These are phyloP conservation scores for Parapsyche elsis DNA, from an alignment of 1,140 invertebrate species.

Conservation along the genomic window DNA sequence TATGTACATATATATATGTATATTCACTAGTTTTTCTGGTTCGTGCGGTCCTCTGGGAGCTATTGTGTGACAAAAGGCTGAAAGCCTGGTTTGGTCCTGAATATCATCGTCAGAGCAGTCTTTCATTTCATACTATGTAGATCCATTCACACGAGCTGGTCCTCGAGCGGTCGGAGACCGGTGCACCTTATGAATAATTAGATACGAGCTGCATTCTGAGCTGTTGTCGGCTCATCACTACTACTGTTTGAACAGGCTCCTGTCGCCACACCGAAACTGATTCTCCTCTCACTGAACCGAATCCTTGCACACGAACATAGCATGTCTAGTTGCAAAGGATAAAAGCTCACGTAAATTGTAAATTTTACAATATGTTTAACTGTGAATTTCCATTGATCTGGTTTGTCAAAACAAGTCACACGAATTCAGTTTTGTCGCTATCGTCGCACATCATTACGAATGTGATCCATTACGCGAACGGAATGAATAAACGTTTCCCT, in stretches of 20 bases:
- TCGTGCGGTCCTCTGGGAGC: not conserved
- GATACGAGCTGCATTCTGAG: conserved; percentile 5
- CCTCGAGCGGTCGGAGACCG: not conserved
- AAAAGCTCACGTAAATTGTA: no score
- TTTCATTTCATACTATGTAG: not conserved
- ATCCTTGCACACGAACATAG: no score
- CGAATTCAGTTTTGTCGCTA: no score
- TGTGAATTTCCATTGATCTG: no score
- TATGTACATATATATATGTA: no score
- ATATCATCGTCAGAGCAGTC: not conserved
- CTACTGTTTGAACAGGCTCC: not conserved
- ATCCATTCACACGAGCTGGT: not conserved
- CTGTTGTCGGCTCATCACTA: not conserved
- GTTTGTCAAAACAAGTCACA: no score
- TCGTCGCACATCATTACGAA: not conserved
- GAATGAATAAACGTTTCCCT: not conserved
- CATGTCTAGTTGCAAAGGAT: no score
- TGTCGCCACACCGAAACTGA: not conserved
- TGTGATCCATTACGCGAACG: not conserved
- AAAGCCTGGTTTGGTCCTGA: not conserved
- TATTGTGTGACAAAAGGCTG: not conserved
- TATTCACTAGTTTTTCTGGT: not conserved
- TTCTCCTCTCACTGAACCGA: not conserved
- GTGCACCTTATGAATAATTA: conserved; percentile 22
- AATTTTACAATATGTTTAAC: no score